These are phyloP conservation scores for Calameuta filiformis DNA, from an alignment of 2,888 invertebrate species.

Conservation along the genomic window DNA sequence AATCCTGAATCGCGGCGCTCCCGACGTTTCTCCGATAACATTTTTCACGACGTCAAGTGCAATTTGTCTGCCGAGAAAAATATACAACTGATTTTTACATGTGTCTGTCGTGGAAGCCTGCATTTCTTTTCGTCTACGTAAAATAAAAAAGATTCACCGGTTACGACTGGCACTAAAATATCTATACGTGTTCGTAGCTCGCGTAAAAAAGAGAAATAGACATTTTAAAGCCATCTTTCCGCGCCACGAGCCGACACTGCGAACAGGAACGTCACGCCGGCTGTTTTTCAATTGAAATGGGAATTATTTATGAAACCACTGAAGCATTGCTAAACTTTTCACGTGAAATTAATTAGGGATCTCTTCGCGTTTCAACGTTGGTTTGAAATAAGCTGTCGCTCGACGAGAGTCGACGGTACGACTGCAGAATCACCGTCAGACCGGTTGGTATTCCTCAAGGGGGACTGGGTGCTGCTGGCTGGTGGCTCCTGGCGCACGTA, in stretches of 20 bases:
- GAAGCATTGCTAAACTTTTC: constrained; percentile 25
- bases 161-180: not conserved
- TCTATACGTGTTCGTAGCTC: not conserved
- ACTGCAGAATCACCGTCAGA: not conserved
- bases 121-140: not conserved
- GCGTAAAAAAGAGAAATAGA: not conserved
- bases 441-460: not conserved
- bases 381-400: not conserved
- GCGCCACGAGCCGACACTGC: not conserved
- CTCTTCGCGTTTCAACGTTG: constrained; percentile 22
- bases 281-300: not conserved
- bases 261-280: not conserved
- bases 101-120: not conserved
- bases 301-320: not conserved
- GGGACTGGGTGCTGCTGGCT: not conserved
- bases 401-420: not conserved
- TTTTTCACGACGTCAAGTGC: not conserved
- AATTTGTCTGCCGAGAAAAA: not conserved
- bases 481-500: not conserved
- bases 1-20: not conserved
- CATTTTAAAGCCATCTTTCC: not conserved
- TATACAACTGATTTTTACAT: not conserved
- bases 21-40: not conserved
- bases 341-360: constrained; percentile 38
- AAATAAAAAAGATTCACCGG: not conserved